Conservation (phyloP, 2,797 vertebrate species). For the Myotis findleyi region DNA sequence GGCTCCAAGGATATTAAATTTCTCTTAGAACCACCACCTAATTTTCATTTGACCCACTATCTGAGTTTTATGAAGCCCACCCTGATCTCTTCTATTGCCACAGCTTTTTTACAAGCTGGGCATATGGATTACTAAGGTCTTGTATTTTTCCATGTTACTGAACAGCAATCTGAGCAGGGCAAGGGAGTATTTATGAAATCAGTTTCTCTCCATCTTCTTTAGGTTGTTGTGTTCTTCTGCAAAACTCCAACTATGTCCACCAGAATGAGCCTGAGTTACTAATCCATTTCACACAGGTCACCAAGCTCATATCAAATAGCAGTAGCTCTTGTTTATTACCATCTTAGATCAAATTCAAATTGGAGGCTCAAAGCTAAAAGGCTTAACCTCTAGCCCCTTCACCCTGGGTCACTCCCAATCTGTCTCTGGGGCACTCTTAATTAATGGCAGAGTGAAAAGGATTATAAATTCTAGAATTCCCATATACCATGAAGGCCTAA, state of each 20-base stretch:
- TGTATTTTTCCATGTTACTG: not conserved
- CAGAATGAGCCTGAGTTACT: slow-evolving; percentile 29
- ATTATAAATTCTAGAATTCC: slow-evolving; percentile 71
- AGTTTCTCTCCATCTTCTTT: not conserved
- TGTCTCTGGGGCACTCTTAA: slow-evolving; percentile 69
- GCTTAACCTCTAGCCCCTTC: slow-evolving; percentile 74
- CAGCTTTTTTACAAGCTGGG: not conserved
- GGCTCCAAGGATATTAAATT: slow-evolving; percentile 56
- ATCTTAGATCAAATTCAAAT: slow-evolving; percentile 65
- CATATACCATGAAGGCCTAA: slow-evolving; percentile 25
- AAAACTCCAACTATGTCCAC: slow-evolving; percentile 29
- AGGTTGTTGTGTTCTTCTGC: not conserved
- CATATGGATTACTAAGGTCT: slow-evolving; percentile 1
- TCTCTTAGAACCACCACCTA: slow-evolving; percentile 55
- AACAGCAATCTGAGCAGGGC: not conserved
- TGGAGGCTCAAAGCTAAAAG: slow-evolving; percentile 61
- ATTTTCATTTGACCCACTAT: slow-evolving; percentile 59
- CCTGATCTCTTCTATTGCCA: slow-evolving; percentile 6
- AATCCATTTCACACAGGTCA: slow-evolving; percentile 57
- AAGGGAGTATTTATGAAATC: not conserved
- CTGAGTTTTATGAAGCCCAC: slow-evolving; percentile 52
- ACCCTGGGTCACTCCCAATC: slow-evolving; percentile 63
- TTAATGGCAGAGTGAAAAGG: slow-evolving; percentile 68
- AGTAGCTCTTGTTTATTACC: slow-evolving; percentile 61
- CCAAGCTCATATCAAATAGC: slow-evolving; percentile 56